Conservation (phyloP, 1,140 invertebrate species). For the Drosophila bocki region DNA sequence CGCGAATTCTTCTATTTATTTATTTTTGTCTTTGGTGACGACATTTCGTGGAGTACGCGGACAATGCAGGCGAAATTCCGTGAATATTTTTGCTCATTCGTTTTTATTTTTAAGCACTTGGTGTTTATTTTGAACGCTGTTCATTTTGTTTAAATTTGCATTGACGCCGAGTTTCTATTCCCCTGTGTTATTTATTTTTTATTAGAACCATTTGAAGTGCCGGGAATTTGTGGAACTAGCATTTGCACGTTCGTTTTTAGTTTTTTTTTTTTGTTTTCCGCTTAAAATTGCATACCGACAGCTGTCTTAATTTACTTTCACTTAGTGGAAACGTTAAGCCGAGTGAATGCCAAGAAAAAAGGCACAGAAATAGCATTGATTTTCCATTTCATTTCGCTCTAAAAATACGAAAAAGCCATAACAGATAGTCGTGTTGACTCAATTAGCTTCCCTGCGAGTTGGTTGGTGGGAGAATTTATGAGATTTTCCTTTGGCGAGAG, state of each 20-base stretch:
- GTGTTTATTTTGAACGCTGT: conserved; percentile 63
- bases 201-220: conserved; percentile 56
- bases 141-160: conserved; percentile 69
- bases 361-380: conserved; percentile 61
- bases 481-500: no score
- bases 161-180: conserved; percentile 12
- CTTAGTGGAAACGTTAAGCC: conserved; percentile 36
- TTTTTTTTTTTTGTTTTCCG: conserved; percentile 1
- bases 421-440: conserved; percentile 51
- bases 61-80: conserved; percentile 56
- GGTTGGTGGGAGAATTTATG: conserved; percentile 56
- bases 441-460: conserved; percentile 54
- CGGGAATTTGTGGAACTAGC: conserved; percentile 14
- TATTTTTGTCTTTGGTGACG: conserved; percentile 52
- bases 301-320: conserved; percentile 58
- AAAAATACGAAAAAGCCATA: conserved; percentile 51
- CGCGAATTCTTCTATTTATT: conserved; percentile 30
- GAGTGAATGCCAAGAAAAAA: conserved; percentile 30
- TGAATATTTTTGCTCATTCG: conserved; percentile 56
- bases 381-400: conserved; percentile 56
- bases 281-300: conserved; percentile 38
- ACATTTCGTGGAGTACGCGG: conserved; percentile 48
- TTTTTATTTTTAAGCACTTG: conserved; percentile 69
- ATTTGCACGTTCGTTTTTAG: conserved; percentile 23
- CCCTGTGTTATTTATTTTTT: conserved; percentile 64